Percentiles rank a stretch among this genome's conserved stretches.
These are phyloP conservation scores for Hesperophylax magnus DNA, from an alignment of 1,140 invertebrate species.

Conservation along the genomic window DNA sequence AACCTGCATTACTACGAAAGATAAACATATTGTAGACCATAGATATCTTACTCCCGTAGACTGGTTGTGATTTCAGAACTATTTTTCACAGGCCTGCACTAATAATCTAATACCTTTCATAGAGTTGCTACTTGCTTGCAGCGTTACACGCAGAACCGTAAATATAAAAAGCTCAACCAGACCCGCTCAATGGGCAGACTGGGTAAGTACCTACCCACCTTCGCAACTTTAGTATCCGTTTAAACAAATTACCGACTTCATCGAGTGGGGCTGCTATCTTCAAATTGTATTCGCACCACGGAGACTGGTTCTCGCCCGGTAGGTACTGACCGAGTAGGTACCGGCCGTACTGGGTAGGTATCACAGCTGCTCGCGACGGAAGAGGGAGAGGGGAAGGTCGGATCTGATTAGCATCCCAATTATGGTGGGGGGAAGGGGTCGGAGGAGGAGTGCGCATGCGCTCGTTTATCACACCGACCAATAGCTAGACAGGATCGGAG, in stretches of 20 bases:
- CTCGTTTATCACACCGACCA: slow-evolving; percentile 50
- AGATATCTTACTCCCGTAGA: no score
- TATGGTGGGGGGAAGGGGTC: slow-evolving; percentile 33
- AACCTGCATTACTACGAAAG: no score
- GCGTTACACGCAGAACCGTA: no score
- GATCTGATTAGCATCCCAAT: slow-evolving; percentile 56
- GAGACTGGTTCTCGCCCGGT: no score
- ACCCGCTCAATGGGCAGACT: no score
- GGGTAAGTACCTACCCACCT: neutral
- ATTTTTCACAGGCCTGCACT: no score
- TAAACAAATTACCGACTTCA: slow-evolving; percentile 5
- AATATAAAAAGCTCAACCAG: no score
- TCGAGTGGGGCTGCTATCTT: neutral
- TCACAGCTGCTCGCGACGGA: neutral
- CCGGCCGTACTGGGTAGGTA: neutral
- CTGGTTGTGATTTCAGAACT: no score
- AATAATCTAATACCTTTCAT: no score
- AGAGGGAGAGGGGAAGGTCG: slow-evolving; percentile 38
- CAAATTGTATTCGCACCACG: neutral
- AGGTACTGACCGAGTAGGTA: neutral
- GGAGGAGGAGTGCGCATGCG: slow-evolving; percentile 29
- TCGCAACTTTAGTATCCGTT: neutral
- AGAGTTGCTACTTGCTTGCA: no score
- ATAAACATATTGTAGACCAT: no score
- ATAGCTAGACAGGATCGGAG: slow-evolving; percentile 30